Base-by-base conservation (phyloP, 30 jellyfish, hydroid and myxozoan species). In the Hydra vulgaris region DNA sequence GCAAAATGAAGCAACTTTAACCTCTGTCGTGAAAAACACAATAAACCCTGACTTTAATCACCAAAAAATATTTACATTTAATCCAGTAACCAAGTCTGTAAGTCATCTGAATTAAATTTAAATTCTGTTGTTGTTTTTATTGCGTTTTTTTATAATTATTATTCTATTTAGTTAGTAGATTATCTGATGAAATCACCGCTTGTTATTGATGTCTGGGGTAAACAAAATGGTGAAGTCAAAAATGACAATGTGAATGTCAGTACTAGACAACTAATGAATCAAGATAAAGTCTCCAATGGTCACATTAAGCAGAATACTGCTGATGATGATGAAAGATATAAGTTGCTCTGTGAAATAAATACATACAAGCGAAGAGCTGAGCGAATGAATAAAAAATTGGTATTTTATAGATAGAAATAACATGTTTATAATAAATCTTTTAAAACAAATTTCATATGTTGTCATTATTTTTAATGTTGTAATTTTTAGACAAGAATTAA, bases 171-270 rank as follows among this genome's bases (percentile, higher is more conserved):
- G 97, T 68, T 82, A 23, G 53, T 90, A 26, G 97, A 90, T 23
- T 85, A 90, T 79, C 52, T 90, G 56, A 25, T 86, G 90, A 86
- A 86, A 19, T 84, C 84, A 23, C 95, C 96, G 21, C 94, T 90
- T 18, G 89, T 90, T 5, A 82, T 90, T 20, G 97, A 90, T 79
- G 88, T 90, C 25, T 86, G 95, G 95, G 97, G 97, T 72, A 90
- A 90, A 76, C 97, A 90, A 66, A 74, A 95, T 0, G 95, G 82
- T 52, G 82, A 86, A 7, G 84, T 53, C 25, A 27, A 82, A 21
- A 85, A 26, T 1, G 54, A 68, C 54, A 66, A 79, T 74, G 77
- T 77, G 70, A 40, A 76, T 7, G 78, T 90, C 94, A 85, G 95
- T 77, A 90, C 97, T 22, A 85, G 85, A 40, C 97, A 90, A 80